These are phyloP conservation scores for Casuarius casuarius DNA, from an alignment of 2,113 vertebrate genomes.

Conservation along the genomic window DNA sequence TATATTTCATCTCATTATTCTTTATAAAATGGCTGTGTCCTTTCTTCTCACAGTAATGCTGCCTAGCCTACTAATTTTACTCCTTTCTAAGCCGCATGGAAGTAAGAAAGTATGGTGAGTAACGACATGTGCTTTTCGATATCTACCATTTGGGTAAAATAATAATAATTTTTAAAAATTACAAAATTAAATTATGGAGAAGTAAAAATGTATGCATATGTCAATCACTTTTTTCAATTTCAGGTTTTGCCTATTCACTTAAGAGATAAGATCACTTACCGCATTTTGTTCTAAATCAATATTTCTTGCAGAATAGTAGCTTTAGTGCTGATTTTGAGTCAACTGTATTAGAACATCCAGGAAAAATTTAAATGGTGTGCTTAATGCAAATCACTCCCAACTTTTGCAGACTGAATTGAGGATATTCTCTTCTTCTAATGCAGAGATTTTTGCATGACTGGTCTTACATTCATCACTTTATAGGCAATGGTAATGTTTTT, in stretches of 20 bases:
- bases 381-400: background rate
- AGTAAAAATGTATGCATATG: background rate
- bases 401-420: background rate
- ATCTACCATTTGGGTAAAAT: background rate
- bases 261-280: background rate
- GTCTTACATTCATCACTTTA: background rate
- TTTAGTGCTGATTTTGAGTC: background rate
- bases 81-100: background rate
- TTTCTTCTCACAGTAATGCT: constrained; percentile 31
- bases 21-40: constrained; percentile 6
- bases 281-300: constrained; percentile 28
- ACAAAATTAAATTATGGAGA: background rate
- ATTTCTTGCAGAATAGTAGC: background rate
- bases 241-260: background rate
- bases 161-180: background rate
- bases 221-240: background rate
- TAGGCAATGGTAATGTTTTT: background rate
- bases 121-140: background rate
- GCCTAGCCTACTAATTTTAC: background rate
- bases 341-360: background rate
- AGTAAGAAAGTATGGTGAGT: background rate
- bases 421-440: background rate
- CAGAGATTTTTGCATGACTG: background rate
- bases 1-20: background rate
- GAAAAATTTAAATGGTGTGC: background rate